Percentiles rank a stretch among this genome's conserved stretches.
Conservation (phyloP, 2,113 vertebrate genomes). For the Entelurus aequoreus region DNA sequence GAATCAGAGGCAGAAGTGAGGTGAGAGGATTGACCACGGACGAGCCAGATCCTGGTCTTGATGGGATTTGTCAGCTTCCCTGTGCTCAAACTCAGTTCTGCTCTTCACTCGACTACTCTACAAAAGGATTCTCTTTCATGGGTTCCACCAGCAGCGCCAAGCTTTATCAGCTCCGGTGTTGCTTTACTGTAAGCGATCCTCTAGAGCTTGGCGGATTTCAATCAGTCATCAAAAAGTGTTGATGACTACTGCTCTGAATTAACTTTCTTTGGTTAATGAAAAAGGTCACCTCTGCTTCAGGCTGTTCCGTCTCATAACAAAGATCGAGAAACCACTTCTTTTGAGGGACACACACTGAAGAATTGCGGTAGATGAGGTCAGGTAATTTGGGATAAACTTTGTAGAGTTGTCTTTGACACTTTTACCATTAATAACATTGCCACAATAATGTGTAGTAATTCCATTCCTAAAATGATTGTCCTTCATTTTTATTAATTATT, state of each 20-base stretch:
- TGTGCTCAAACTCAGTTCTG: constrained; percentile 16
- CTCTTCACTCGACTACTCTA: constrained; percentile 44
- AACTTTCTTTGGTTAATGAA: constrained; percentile 57
- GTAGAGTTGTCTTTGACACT: background rate
- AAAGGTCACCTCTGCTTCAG: constrained; percentile 62
- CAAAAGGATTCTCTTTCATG: constrained; percentile 56
- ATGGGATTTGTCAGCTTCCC: constrained; percentile 57
- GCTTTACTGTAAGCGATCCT: constrained; percentile 67
- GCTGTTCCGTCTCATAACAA: constrained; percentile 23
- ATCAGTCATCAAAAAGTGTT: constrained; percentile 67
- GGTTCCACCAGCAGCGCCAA: constrained; percentile 38
- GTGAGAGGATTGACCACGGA: constrained; percentile 37
- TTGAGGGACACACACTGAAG: constrained; percentile 24
- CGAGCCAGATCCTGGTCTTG: constrained; percentile 38
- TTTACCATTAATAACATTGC: background rate
- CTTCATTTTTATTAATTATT: too few species aligned
- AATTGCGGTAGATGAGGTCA: constrained; percentile 5
- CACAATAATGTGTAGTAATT: background rate
- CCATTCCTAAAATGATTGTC: too few species aligned
- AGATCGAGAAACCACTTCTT: constrained; percentile 35
- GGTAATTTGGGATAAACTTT: constrained; percentile 21
- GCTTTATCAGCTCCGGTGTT: constrained; percentile 62
- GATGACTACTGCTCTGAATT: constrained; percentile 51
- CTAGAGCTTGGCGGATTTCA: constrained; percentile 57
- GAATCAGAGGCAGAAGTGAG: constrained; percentile 27